Evolutionary conservation across 1,140 invertebrate species (phyloP), one percentile per base, ranked within the genome.

Genomic region (Monochamus saltuarius): DNA sequence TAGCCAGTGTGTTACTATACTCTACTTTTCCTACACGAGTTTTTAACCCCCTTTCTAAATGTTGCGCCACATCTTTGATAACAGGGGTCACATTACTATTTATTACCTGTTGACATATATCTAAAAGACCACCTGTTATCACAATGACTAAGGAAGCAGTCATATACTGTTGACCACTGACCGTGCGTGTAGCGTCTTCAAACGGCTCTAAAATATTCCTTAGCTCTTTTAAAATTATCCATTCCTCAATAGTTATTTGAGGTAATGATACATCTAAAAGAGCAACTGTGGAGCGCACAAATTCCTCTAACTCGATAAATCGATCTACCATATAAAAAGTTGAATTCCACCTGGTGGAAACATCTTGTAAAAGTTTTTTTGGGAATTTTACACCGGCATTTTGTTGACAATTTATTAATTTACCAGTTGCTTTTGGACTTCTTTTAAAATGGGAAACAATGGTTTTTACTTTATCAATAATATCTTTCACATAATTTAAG

Each of bases 261-360:
- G 35, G 38, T 19, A 61, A 43, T 7, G 50, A 13, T 35, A 36
- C 19, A 35, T 61, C 53, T 13, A 65, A 38, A 34, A 55, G 39
- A 52, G 42, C 53, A 19, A 66, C 35, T 39, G 56, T 62, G 1
- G 50, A 46, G 14, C 56, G 39, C 39, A 66, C 42, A n/a, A 56
- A 29, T 10, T 64, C 49, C 57, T 65, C 59, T 8, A 74, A 51
- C 6, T 65, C 57, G 7, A 75, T n/a, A 65, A 75, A 72, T 59
- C 73, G 45, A 42, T 72, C 45, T 1, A 76, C 17, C 71, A 76
- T 76, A 38, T 70, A 69, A 65, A 61, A 76, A 10, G 64, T 71
- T 10, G 67, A 71, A 38, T 75, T 76, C 73, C 73, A 78, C 11
- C 76, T 46, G 6, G 73, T 76, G 0, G 47, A 52, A 7, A 72